These are phyloP conservation scores for Caenorhabditis virilis DNA, from an alignment of 2,888 invertebrate species.

Conservation along the genomic window DNA sequence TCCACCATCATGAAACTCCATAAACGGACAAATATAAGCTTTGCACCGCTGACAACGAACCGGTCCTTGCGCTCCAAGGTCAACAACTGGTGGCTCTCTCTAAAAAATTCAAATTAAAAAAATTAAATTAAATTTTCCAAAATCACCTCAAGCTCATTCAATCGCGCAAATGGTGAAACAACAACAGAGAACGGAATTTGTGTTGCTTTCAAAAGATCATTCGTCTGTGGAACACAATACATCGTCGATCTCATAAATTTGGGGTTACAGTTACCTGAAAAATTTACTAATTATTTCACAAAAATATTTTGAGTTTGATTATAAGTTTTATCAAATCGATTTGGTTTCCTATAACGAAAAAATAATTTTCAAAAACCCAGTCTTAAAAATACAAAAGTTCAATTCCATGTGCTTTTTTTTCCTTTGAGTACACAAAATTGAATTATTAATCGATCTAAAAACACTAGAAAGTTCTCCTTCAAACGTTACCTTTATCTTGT, in stretches of 20 bases:
- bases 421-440: not conserved
- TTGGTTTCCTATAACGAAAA: too few species aligned
- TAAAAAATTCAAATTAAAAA: conserved; percentile 51
- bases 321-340: too few species aligned
- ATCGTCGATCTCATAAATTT: conserved; percentile 87
- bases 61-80: conserved; percentile 90
- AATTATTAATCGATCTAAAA: not conserved
- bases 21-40: conserved; percentile 97
- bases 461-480: too few species aligned
- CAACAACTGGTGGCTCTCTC: conserved; percentile 78
- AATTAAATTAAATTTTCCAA: not conserved
- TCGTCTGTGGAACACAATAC: conserved; percentile 91
- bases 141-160: conserved; percentile 71
- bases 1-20: conserved; percentile 95
- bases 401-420: too few species aligned
- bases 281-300: too few species aligned
- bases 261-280: conserved; percentile 70
- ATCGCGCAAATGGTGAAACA: conserved; percentile 86
- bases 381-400: too few species aligned
- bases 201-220: conserved; percentile 88
- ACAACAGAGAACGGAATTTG: conserved; percentile 90
- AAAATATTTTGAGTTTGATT: too few species aligned
- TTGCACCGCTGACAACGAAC: conserved; percentile 96
- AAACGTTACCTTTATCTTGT: conserved; percentile 88
- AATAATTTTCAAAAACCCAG: too few species aligned